Conservation (phyloP, 2,113 vertebrate genomes). For the Cathartes aura region DNA sequence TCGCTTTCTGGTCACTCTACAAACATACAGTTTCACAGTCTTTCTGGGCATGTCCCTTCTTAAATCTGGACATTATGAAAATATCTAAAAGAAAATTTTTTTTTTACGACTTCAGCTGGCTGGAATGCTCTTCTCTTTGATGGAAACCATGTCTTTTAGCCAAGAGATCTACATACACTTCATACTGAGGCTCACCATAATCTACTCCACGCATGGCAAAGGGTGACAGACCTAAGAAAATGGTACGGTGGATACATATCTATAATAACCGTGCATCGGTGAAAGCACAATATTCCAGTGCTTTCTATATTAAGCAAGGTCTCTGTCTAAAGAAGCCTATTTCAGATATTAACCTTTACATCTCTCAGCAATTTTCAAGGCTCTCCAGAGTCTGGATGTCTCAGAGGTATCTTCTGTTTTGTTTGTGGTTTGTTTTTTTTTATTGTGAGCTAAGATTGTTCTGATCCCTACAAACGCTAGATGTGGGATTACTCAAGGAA, state of each 20-base stretch:
- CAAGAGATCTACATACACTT: not conserved
- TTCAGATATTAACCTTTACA: not conserved
- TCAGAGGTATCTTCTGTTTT: not conserved
- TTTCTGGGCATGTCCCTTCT: not conserved
- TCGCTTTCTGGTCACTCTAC: not conserved
- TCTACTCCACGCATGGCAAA: not conserved
- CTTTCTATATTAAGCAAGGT: not conserved
- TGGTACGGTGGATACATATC: fast-evolving
- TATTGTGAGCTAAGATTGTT: not conserved
- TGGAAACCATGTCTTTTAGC: not conserved
- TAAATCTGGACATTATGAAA: not conserved
- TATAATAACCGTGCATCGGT: not conserved
- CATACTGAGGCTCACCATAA: not conserved
- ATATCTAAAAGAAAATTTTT: not conserved
- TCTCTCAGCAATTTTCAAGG: not conserved
- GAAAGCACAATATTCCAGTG: not conserved
- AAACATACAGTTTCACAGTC: not conserved
- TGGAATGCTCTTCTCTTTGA: not conserved
- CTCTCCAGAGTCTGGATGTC: not conserved
- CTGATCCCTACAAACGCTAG: not conserved
- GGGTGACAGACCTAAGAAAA: not conserved
- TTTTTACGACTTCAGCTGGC: not conserved
- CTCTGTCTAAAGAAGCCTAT: not conserved
- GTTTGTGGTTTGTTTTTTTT: not conserved
- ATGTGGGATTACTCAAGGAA: not conserved